Conservation (phyloP, 2,888 invertebrate genomes). For the Aromia moschata region DNA sequence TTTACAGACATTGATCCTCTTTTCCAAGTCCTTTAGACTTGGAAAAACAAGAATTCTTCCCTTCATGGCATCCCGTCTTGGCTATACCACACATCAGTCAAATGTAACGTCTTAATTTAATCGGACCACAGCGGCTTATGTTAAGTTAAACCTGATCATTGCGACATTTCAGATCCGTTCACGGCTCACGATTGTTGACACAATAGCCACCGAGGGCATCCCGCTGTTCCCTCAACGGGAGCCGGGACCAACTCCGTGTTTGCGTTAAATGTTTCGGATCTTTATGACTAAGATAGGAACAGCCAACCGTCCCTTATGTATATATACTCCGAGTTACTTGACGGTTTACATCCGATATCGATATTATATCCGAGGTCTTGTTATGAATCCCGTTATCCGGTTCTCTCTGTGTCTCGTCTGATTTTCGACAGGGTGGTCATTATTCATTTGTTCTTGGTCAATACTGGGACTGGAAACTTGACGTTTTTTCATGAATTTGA, state of each 20-base stretch:
- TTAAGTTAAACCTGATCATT: conserved; percentile 30
- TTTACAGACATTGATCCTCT: too few relatives aligned
- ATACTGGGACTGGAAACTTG: too few relatives aligned
- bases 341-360: not conserved
- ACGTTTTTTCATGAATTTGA: too few relatives aligned
- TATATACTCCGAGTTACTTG: conserved; percentile 4
- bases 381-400: conserved; percentile 25
- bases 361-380: not conserved
- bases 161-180: conserved; percentile 28
- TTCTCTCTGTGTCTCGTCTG: conserved; percentile 2
- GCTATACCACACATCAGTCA: too few relatives aligned
- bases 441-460: too few relatives aligned
- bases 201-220: conserved; percentile 24
- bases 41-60: too few relatives aligned
- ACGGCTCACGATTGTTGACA: conserved; percentile 30
- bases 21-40: too few relatives aligned
- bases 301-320: not conserved
- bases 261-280: conserved; percentile 14
- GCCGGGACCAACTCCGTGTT: conserved; percentile 2
- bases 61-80: too few relatives aligned
- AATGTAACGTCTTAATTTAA: conserved; percentile 32
- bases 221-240: not conserved
- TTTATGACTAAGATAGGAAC: conserved; percentile 14
- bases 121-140: conserved; percentile 27
- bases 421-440: too few relatives aligned